Evolutionary conservation across 2,888 invertebrate species (phyloP).

Genomic region (Acanthosoma haemorrhoidale): DNA sequence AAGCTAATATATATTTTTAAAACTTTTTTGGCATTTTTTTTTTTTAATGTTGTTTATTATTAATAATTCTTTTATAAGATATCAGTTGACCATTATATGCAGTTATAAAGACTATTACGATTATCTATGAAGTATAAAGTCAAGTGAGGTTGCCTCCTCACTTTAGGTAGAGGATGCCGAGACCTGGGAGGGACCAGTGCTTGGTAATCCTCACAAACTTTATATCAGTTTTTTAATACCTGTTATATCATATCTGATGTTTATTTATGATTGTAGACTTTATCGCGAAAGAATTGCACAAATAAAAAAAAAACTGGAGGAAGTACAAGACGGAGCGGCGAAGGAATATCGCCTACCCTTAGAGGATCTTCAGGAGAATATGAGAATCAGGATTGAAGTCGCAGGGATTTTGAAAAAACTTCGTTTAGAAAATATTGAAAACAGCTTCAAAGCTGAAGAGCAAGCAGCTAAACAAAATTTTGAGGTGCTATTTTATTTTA

Average conservation of each 20-base stretch:
- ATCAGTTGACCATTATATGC: too few relatives aligned
- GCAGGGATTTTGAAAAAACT: constrained; percentile 76
- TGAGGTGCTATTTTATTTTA: constrained; percentile 56
- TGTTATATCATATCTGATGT: too few relatives aligned
- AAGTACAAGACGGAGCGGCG: constrained; percentile 78
- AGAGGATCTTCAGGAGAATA: constrained; percentile 78
- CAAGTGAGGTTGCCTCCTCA: too few relatives aligned
- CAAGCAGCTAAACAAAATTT: constrained; percentile 84
- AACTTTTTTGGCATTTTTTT: too few relatives aligned
- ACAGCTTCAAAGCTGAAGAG: constrained; percentile 82
- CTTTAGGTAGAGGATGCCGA: too few relatives aligned
- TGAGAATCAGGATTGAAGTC: constrained; percentile 81
- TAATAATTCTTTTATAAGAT: too few relatives aligned
- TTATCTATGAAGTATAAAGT: too few relatives aligned
- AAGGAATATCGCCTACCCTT: constrained; percentile 84
- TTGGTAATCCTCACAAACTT: not conserved
- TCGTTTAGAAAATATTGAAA: constrained; percentile 73
- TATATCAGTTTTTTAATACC: not conserved
- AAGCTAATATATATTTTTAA: too few relatives aligned
- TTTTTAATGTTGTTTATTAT: too few relatives aligned
- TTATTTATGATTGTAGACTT: too few relatives aligned
- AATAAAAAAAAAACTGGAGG: constrained; percentile 77
- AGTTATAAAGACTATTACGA: too few relatives aligned
- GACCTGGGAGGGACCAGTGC: too few relatives aligned
- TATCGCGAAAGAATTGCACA: constrained; percentile 78